Evolutionary conservation across 2,888 invertebrate species (phyloP), one percentile per base, ranked within the genome.

Genomic region (Drosophila lacicola): DNA sequence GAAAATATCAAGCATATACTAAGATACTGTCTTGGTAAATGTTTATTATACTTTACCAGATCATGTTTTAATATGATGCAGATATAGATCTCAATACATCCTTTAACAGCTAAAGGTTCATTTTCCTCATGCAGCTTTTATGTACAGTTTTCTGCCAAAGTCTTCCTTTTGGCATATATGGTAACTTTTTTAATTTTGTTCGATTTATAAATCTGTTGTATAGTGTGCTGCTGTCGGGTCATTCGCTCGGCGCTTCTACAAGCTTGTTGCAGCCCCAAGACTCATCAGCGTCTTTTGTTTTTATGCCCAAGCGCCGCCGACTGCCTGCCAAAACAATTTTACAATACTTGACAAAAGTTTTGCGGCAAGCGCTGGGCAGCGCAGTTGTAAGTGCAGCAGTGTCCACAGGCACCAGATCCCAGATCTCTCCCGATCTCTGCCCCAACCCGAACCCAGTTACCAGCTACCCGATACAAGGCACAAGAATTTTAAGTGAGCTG

Each of bases 401-500:
- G 50, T 51, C 51, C 44, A 29, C 29, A 55, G 73, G 37, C 50
- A 41, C 29, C 64, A 39, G 46, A 29, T 19, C 41, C 21, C 50
- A 46, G 61, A 1, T 29, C 47, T 29, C 19, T 9, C 46, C 36
- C 29, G 46, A 34, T 49, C 37, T 37, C 19, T 51, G 9, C 14
- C 42, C 49, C 36, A 66, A 47, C 34, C 21, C 36, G 42, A 19
- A 17, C 37, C 21, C 4, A 55, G 55, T 29, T 39, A 34, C 61
- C 62, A 57, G 56, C 80, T 72, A 63, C 69, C 49, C 64, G 58
- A 66, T 78, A 88, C 88, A 88, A 78, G 90, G 65, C 60, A 63
- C 82, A 88, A 87, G 90, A 88, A 88, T 88, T 88, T 84, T 82
- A 82, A 87, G 90, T 88, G 89, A 83, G 84, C 83, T 67, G 67